Evolutionary conservation across 2,888 invertebrate species (phyloP).

Genomic region (Parnassius apollo): DNA sequence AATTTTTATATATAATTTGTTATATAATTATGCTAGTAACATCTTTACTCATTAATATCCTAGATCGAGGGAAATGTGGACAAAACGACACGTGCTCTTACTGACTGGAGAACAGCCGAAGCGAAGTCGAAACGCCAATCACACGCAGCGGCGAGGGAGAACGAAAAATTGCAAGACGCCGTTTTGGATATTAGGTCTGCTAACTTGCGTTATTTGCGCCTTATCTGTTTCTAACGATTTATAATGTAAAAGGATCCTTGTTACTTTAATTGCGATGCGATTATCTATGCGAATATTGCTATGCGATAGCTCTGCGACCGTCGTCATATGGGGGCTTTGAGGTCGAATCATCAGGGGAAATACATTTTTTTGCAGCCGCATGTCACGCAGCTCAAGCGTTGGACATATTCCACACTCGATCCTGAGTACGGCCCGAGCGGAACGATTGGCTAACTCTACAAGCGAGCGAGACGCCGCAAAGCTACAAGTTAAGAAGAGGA

Average conservation of each 20-base stretch:
- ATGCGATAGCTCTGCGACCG: constrained; percentile 43
- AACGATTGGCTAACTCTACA: constrained; percentile 53
- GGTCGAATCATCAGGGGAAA: constrained; percentile 22
- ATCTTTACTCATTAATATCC: constrained; percentile 27
- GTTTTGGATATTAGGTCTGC: constrained; percentile 71
- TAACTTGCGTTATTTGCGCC: constrained; percentile 37
- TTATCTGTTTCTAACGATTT: constrained; percentile 18
- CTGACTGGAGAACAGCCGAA: constrained; percentile 93
- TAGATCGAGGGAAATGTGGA: constrained; percentile 90
- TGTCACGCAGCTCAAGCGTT: constrained; percentile 79
- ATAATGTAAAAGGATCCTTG: constrained; percentile 62
- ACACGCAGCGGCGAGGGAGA: constrained; percentile 92
- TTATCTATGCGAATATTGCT: constrained; percentile 41
- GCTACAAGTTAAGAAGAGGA: constrained; percentile 92
- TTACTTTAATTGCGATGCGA: constrained; percentile 41
- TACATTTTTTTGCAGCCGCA: constrained; percentile 55
- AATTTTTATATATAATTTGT: background rate
- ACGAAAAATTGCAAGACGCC: constrained; percentile 94
- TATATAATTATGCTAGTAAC: background rate
- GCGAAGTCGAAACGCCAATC: constrained; percentile 94
- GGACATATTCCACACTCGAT: constrained; percentile 81
- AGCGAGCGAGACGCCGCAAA: constrained; percentile 85
- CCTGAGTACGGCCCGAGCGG: constrained; percentile 67
- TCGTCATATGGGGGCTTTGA: constrained; percentile 10
- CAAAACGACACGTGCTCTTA: constrained; percentile 89